Base-by-base conservation (phyloP, 1,140 invertebrate species). In the Trachymyrmex cornetzi region DNA sequence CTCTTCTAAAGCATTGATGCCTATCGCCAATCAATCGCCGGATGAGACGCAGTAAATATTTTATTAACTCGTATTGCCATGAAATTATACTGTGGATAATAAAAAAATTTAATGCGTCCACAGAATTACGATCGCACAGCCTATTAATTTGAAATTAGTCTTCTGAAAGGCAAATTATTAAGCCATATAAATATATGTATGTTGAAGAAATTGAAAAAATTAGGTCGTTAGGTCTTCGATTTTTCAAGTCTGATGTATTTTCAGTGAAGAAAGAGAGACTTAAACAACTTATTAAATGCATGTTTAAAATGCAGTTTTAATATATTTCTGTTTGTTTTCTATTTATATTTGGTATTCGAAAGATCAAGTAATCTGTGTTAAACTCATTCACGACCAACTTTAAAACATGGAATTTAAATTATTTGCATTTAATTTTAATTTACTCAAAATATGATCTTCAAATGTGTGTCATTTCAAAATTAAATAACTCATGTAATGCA, bases 111-210 rank as follows among this genome's bases (percentile, higher is more conserved):
- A 59, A 27, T 7, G 27, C 12, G 0, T 24, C 50, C 2, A 53
- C 2, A 53, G 27, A 7, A 22, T 22, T 12, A 9, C 30, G 3
- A 50, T 53, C 16, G 9, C 44, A 16, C 3, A 50, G 19, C 14
- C 14, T 59, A 57, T 24, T 77, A 7, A 57, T n/a, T 77, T 77
- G 19, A 24, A 38, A 44, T 77, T n/a, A 38, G 38, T 59, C 14
- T 77, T 77, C 2, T 38, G 14, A 57, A 75, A 75, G n/a, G 2
- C 30, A 34, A 4, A 57, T 75, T 12, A 30, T 59, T 75, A 75
- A 44, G 24, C 72, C 16, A 48, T 12, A n/a, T 61, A 59, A 59
- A 57, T 74, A 61, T 19, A 44, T 44, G n/a, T 38, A 59, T 44
- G n/a, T 11, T 24, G n/a, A 77, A 75, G 55, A 77, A 61, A 16